Conservation (phyloP, 2,797 vertebrate genomes). For the Huso huso region DNA sequence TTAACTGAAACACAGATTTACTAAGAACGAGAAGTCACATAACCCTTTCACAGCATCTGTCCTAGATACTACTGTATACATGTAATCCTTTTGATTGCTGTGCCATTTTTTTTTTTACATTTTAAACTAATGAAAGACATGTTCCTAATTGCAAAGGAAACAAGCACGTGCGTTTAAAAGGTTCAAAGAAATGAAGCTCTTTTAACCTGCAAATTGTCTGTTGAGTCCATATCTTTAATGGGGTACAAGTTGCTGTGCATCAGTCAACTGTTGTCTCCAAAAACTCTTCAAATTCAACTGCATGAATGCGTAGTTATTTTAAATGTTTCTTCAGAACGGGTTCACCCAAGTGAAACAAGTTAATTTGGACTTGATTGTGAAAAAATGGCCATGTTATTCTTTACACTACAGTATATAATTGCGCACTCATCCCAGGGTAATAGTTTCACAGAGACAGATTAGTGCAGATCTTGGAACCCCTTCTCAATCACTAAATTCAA, state of each 20-base stretch:
- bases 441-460: too few relatives aligned
- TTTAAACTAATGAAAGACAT: conserved; percentile 60
- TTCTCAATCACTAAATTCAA: too few relatives aligned
- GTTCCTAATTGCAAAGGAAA: conserved; percentile 61
- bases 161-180: conserved; percentile 47
- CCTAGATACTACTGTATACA: conserved; percentile 13
- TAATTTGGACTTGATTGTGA: too few relatives aligned
- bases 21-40: conserved; percentile 4
- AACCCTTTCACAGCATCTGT: conserved; percentile 1
- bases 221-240: conserved; percentile 44
- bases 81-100: conserved; percentile 52
- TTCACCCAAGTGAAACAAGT: too few relatives aligned
- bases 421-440: too few relatives aligned
- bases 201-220: conserved; percentile 44
- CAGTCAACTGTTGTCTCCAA: too few relatives aligned
- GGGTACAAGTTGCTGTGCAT: conserved; percentile 33
- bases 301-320: too few relatives aligned
- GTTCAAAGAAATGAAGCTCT: conserved; percentile 52
- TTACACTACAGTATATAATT: too few relatives aligned
- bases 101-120: conserved; percentile 41
- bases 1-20: conserved; percentile 28
- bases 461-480: too few relatives aligned
- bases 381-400: too few relatives aligned
- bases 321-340: too few relatives aligned
- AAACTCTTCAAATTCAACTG: too few relatives aligned